These are phyloP conservation scores for Hylomyscus alleni DNA, from an alignment of 2,797 vertebrate species.

Conservation along the genomic window DNA sequence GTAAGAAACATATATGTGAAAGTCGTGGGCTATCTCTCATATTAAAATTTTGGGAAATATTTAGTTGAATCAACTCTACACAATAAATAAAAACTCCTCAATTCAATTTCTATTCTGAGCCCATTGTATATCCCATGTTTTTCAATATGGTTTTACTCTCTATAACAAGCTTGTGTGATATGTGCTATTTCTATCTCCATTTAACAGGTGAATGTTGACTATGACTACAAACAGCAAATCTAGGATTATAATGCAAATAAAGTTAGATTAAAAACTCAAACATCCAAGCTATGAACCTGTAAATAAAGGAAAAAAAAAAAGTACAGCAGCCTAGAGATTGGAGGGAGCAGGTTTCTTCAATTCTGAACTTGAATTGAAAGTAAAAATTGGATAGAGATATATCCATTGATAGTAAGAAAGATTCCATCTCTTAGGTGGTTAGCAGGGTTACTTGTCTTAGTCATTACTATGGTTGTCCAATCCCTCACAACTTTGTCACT, in stretches of 20 bases:
- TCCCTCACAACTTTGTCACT: background rate
- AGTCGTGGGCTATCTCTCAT: background rate
- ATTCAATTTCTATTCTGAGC: background rate
- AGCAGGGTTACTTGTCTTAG: background rate
- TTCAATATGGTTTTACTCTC: background rate
- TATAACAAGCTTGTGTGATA: background rate
- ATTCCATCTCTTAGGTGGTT: background rate
- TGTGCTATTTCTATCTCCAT: background rate
- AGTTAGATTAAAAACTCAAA: background rate
- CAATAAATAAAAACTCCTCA: background rate
- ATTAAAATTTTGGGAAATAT: constrained; percentile 1
- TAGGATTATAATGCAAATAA: background rate
- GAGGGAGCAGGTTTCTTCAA: background rate
- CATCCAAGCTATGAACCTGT: background rate
- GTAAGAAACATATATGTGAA: background rate
- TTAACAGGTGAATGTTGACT: background rate
- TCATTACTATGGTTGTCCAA: background rate
- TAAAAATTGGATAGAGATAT: constrained; percentile 19
- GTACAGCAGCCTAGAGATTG: background rate
- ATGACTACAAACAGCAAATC: background rate
- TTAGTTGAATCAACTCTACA: constrained; percentile 11
- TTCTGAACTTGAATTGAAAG: constrained; percentile 24
- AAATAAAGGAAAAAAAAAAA: background rate
- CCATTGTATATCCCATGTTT: background rate
- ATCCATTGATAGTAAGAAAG: background rate